Evolutionary conservation across 2,113 vertebrate species (phyloP), one percentile per base, ranked within the genome.

Genomic region (Callipepla californica): DNA sequence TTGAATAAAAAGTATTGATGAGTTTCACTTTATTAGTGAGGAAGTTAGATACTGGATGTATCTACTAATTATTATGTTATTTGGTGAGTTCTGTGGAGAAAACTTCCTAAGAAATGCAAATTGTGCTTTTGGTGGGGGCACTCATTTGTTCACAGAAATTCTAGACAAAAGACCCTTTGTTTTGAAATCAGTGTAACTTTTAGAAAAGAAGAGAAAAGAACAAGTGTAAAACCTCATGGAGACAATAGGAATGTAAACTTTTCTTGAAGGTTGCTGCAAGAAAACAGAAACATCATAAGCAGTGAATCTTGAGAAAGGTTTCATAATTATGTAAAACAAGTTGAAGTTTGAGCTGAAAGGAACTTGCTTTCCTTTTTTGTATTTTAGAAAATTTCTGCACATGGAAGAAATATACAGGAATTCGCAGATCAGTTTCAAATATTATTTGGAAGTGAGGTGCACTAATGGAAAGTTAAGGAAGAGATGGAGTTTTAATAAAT

Each of bases 121-220:
- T 42, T 14, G 2, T 0, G 0, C 4, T 51, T 79, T 40, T 48
- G 16, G 12, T 14, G 12, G 25, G 63, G 30, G 34, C 40, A 12
- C 5, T 59, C n/a, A 45, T 45, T 45, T 74, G 9, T 20, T 19
- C 59, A 61, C 38, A 23, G 14, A 85, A 7, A 38, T 3, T 23
- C 19, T 40, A 76, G 30, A 50, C 21, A 80, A 84, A 91, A 61
- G 12, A 34, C 30, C 13, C 25, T 72, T 14, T 57, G 16, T 61
- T 67, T 87, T 77, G 34, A 57, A 67, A 55, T 8, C 50, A 4
- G 3, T 77, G 47, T 58, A 48, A n/a, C 21, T 72, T 66, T 85
- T 25, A 42, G 51, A 84, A 80, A 30, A n/a, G 51, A 80, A 72
- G 38, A 73, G 69, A 8, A 44, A 89, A 34, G 22, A 75, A 42